Base-by-base conservation (phyloP, 2,888 invertebrate species). In the Allacma fusca region DNA sequence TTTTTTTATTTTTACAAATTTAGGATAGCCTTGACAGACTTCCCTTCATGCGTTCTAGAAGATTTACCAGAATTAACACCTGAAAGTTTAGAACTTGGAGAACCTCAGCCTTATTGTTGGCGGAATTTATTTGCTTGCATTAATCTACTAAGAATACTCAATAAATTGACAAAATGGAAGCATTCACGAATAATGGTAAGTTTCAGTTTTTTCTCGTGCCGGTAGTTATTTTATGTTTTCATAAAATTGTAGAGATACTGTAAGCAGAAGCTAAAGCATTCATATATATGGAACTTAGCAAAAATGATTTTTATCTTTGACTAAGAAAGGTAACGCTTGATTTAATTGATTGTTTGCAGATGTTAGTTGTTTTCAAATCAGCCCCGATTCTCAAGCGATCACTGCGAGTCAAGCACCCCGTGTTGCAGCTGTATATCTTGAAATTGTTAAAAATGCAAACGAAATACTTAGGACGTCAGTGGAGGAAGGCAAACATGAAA, bases 401-500 rank as follows among this genome's bases (percentile, higher is more conserved):
- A 0, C 89, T 99, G 19, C 97, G 98, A 91, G 95, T 96, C 1
- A 91, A 95, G 74, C 96, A 98, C 86, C 95, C 97, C 7, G 93
- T 99, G 91, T 95, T 98, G 91, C 99, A 99, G 88, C 89, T 99
- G 83, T 99, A 99, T 87, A 96, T 98, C 13, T 89, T 99, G 80
- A 99, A 99, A 87, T 89, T 99, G 78, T 89, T 99, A 19, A 99
- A 99, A 89, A 98, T 99, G 97, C 99, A 99, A 89, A 98, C 98
- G 0, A 97, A 98, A 86, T 99, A 98, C 88, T 90, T 99, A 85
- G 99, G 99, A 0, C 90, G 99, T 16, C 98, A 99, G 86, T 99
- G 99, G 99, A 91, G 99, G 70, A 98, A 98, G 87, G 94, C 96
- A 0, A 99, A 99, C 87, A 99, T 99, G 98, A 98, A 98, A 87